A percentile compares a stretch with the other conserved stretches of the same genome.
These are phyloP conservation scores for Alethe castanea DNA, from an alignment of 2,113 vertebrate species.

Conservation along the genomic window DNA sequence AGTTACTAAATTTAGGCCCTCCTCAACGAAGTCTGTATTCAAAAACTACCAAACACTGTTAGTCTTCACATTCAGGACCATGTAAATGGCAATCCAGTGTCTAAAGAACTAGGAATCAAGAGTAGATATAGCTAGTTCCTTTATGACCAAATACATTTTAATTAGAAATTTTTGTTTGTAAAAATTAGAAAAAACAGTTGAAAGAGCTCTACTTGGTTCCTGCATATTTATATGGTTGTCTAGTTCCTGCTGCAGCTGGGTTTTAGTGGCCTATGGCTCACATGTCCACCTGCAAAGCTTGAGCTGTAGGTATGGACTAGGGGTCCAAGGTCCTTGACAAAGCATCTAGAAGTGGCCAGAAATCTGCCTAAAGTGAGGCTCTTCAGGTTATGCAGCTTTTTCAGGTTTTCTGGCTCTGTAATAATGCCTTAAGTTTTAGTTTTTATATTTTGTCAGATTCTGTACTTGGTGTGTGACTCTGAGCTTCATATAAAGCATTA, in stretches of 20 bases:
- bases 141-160: not conserved
- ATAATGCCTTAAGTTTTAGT: too few relatives aligned
- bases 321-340: not conserved
- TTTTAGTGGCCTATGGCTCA: not conserved
- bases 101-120: not conserved
- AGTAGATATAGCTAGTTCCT: not conserved
- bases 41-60: not conserved
- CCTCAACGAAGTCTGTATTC: rapidly evolving
- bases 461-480: too few relatives aligned
- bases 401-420: not conserved
- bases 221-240: not conserved
- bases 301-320: not conserved
- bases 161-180: not conserved
- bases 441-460: too few relatives aligned
- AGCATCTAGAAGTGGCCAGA: not conserved
- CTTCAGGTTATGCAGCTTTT: not conserved
- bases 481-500: too few relatives aligned
- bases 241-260: not conserved
- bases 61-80: not conserved
- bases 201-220: not conserved
- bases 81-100: not conserved
- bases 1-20: not conserved
- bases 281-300: not conserved
- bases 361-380: not conserved
- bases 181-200: not conserved